phyloP scores from a whole-genome alignment of 2,113 vertebrate genomes.

The Atherinomorus stipes region DNA sequence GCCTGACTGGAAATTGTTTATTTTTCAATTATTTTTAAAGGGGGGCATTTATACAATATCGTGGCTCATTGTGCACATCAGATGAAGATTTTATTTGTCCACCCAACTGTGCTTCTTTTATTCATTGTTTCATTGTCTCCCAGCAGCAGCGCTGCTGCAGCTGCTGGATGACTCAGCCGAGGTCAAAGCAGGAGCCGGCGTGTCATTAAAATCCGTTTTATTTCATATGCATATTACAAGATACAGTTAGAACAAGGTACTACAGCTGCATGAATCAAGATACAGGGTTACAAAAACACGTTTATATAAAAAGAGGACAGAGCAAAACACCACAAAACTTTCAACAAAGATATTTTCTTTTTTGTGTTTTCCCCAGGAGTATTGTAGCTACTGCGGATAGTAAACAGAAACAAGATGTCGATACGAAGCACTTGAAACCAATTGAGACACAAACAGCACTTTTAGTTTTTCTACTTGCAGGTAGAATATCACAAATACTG shows the following conservation, averaged over 20 bases:
- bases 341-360: conserved; percentile 18
- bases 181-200: conserved; percentile 42
- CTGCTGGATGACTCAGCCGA: conserved; percentile 36
- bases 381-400: conserved; percentile 42
- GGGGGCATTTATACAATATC: too few relatives aligned
- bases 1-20: neutral
- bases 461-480: too few relatives aligned
- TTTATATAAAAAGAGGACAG: conserved; percentile 65
- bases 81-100: conserved; percentile 8
- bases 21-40: too few relatives aligned
- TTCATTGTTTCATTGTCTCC: conserved; percentile 17
- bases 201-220: conserved; percentile 73
- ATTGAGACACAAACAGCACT: too few relatives aligned
- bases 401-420: conserved; percentile 14
- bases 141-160: conserved; percentile 14
- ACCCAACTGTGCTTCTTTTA: neutral
- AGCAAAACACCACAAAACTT: conserved; percentile 42
- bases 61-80: too few relatives aligned
- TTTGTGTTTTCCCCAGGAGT: neutral
- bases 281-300: conserved; percentile 49
- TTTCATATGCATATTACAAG: conserved; percentile 78
- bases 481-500: too few relatives aligned
- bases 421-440: conserved; percentile 44
- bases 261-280: conserved; percentile 59
- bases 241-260: conserved; percentile 67